These are phyloP conservation scores for Aleiodes testaceus DNA, from an alignment of 2,888 invertebrate species.

Conservation along the genomic window DNA sequence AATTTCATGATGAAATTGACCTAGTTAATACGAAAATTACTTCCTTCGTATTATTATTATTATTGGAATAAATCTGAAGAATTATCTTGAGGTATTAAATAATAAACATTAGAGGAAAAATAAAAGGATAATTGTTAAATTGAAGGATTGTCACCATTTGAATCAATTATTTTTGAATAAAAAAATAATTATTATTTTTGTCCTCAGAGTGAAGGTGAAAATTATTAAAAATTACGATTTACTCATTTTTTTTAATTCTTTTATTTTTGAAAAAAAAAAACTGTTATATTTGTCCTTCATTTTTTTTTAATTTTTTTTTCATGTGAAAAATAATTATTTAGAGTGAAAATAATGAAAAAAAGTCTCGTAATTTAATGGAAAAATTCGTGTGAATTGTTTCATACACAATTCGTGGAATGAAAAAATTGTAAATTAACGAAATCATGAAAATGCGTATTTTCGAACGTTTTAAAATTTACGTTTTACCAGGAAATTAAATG, in stretches of 20 bases:
- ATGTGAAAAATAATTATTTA: too few relatives aligned
- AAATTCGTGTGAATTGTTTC: neutral
- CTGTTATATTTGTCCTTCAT: too few relatives aligned
- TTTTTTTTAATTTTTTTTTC: too few relatives aligned
- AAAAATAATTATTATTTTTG: too few relatives aligned
- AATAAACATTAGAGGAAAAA: neutral
- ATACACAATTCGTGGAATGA: constrained; percentile 43
- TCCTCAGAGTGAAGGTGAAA: too few relatives aligned
- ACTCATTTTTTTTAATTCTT: too few relatives aligned
- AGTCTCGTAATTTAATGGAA: too few relatives aligned
- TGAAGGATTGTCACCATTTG: neutral
- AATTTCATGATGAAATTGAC: constrained; percentile 6
- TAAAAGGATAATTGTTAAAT: constrained; percentile 1
- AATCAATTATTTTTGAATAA: too few relatives aligned
- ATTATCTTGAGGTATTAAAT: neutral
- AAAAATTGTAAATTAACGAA: constrained; percentile 34
- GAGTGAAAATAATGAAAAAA: too few relatives aligned
- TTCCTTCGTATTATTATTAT: constrained; percentile 1
- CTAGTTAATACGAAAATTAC: constrained; percentile 5
- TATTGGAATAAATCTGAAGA: neutral
- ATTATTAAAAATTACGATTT: too few relatives aligned
- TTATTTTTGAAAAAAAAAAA: too few relatives aligned
- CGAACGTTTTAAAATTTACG: neutral
- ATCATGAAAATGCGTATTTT: constrained; percentile 7
- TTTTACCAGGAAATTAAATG: constrained; percentile 54